Evolutionary conservation across 2,797 vertebrate genomes (phyloP).

Genomic region (Urocyon cinereoargenteus): DNA sequence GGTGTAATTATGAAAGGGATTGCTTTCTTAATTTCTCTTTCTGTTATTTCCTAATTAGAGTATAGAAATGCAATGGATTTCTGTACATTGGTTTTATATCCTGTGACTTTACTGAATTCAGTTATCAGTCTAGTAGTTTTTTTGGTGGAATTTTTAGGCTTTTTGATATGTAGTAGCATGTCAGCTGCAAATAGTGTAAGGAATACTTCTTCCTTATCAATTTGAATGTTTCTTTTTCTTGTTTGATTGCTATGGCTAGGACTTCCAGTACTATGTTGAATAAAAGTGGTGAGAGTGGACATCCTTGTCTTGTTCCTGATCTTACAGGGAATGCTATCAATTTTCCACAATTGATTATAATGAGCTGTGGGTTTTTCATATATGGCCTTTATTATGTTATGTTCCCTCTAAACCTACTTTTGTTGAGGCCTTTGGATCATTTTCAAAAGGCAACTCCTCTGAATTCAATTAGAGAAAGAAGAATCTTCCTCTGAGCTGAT

Average conservation of each 20-base stretch:
- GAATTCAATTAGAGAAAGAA: background rate
- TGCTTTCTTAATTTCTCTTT: background rate
- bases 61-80: background rate
- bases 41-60: background rate
- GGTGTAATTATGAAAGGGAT: background rate
- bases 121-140: background rate
- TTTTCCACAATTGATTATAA: background rate
- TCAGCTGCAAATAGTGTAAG: background rate
- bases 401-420: background rate
- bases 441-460: background rate
- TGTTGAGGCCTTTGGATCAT: background rate
- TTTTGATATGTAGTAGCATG: background rate
- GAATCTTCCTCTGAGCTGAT: background rate
- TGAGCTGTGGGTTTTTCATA: background rate
- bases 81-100: background rate
- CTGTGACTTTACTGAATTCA: background rate
- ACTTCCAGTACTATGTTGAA: background rate
- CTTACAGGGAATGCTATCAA: background rate
- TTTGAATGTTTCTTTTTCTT: background rate
- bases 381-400: background rate
- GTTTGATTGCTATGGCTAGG: background rate
- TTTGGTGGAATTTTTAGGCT: background rate
- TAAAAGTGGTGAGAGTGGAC: background rate
- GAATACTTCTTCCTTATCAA: background rate
- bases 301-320: background rate